Base-by-base conservation (phyloP, 2,888 invertebrate species). In the Yponomeuta malinellus region DNA sequence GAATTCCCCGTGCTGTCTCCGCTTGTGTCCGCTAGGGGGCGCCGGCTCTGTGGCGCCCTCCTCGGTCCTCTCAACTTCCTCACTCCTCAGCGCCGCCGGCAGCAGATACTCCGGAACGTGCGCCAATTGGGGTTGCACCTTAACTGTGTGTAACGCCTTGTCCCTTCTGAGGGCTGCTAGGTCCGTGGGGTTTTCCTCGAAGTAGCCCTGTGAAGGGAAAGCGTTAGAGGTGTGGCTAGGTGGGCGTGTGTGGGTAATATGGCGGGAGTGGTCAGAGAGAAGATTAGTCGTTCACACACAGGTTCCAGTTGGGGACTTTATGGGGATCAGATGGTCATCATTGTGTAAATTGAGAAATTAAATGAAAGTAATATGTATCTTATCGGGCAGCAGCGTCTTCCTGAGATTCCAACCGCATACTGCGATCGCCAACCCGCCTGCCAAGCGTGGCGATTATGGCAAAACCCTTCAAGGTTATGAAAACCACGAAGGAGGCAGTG, bases 21-120 rank as follows among this genome's bases (percentile, higher is more conserved):
- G 83, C 77, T 89, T 91, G 2, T 59, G 12, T 15, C 52, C 52
- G 15, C 6, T 15, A 10, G 71, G 68, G 9, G 81, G 76, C 0
- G 80, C 81, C 1, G 77, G 78, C 3, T 77, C 76, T 0, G 76
- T 73, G 8, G 76, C 74, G 2, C 76, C 77, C 4, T 74, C 78
- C 0, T 74, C 74, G 0, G 6, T 43, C 43, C 84, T 87, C 70
- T 77, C 78, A 0, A 81, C 87, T 70, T 77, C 78, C 3, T 82
- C 83, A 37, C 93, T 93, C 1, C 93, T 92, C 69, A 98, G 85
- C 0, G 96, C 95, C 1, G 94, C 93, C 0, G 98, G 98, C 0
- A 98, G 93, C 75, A 98, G 95, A 83, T 99, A 99, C 71, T 98
- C 98, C 0, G 99, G 99, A 0, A 99, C 97, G 83, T 98, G 95